A percentile compares a stretch with the other conserved stretches of the same genome.
Evolutionary conservation across 2,113 vertebrate species (phyloP).

Genomic region (Tragulus kanchil): DNA sequence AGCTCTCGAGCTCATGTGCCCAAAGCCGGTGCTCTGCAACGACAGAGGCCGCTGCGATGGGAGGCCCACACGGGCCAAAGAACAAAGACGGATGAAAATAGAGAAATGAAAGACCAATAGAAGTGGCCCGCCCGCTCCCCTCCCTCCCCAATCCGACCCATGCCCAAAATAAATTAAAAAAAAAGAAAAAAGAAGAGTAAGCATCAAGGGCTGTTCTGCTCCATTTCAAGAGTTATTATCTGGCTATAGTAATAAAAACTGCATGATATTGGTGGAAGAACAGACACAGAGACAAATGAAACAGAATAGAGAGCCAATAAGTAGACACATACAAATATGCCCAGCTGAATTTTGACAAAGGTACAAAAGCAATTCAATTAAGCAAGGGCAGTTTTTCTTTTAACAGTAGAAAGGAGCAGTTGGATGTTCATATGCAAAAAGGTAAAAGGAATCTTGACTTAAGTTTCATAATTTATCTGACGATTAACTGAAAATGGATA

Average conservation of each 20-base stretch:
- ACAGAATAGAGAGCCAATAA: background rate
- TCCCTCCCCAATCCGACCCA: too few species aligned
- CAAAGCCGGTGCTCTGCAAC: too few species aligned
- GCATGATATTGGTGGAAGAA: background rate
- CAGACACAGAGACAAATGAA: background rate
- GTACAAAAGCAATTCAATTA: background rate
- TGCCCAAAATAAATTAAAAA: too few species aligned
- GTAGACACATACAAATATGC: background rate
- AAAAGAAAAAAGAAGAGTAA: too few species aligned
- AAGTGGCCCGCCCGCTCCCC: too few species aligned
- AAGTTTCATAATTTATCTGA: background rate
- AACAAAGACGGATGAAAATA: too few species aligned
- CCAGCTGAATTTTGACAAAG: background rate
- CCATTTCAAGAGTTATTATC: background rate
- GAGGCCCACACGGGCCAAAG: too few species aligned
- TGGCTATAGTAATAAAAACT: background rate
- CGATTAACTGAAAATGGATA: background rate
- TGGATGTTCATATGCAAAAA: background rate
- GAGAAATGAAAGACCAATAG: too few species aligned
- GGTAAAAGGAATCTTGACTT: background rate
- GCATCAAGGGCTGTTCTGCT: too few species aligned
- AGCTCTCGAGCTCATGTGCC: too few species aligned
- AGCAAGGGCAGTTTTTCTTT: background rate
- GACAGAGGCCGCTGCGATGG: too few species aligned
- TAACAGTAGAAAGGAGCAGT: background rate